A percentile compares a stretch with the other conserved stretches of the same genome.
phyloP scores from a whole-genome alignment of 2,888 invertebrate genomes.

The Phoenoteleia sp. region DNA sequence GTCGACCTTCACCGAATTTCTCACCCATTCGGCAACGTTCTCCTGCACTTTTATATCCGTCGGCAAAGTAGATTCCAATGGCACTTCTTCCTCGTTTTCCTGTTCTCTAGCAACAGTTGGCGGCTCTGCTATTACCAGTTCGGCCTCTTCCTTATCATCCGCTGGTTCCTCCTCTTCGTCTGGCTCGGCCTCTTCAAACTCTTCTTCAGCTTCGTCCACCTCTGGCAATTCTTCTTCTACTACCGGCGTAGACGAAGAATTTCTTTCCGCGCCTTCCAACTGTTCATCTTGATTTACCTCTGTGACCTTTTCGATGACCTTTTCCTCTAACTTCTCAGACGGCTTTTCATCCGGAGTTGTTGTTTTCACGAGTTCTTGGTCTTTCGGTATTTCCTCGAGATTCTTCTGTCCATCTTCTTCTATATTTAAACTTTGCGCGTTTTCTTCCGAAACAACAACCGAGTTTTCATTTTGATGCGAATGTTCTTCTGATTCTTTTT shows the following conservation, averaged over 20 bases:
- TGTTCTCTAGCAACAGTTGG: conserved; percentile 82
- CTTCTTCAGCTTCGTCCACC: conserved; percentile 16
- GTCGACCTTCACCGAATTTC: conserved; percentile 85
- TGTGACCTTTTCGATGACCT: conserved; percentile 51
- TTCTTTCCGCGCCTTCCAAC: conserved; percentile 65
- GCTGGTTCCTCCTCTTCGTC: conserved; percentile 11
- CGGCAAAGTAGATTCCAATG: conserved; percentile 80
- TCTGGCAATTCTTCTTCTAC: conserved; percentile 34
- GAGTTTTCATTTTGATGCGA: background rate
- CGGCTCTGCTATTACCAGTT: conserved; percentile 83
- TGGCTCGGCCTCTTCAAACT: conserved; percentile 33
- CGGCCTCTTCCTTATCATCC: conserved; percentile 63
- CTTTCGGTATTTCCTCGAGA: background rate
- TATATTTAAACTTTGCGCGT: background rate
- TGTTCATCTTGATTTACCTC: conserved; percentile 63
- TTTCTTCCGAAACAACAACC: background rate
- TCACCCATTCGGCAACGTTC: conserved; percentile 86
- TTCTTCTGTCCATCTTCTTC: conserved; percentile 56
- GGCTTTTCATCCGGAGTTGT: background rate
- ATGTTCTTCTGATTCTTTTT: background rate
- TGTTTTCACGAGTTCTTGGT: background rate
- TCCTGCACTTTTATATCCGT: conserved; percentile 80
- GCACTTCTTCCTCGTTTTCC: conserved; percentile 81
- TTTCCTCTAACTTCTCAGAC: conserved; percentile 38
- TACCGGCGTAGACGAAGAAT: conserved; percentile 1